Base-by-base conservation (phyloP, 2,888 invertebrate species). In the Pherbina coryleti region DNA sequence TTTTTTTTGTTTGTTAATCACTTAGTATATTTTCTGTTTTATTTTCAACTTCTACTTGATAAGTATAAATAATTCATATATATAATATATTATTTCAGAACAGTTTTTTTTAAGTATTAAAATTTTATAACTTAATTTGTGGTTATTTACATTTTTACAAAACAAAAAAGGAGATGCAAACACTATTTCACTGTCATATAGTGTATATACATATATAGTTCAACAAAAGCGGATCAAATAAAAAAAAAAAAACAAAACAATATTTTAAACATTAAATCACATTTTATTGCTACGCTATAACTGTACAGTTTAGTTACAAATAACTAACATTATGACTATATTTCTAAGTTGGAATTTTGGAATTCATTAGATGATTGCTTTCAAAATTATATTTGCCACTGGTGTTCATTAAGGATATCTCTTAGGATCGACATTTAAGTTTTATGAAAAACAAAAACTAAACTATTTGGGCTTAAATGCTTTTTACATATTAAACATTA, bases 21-120 rank as follows among this genome's bases (percentile, higher is more conserved):
- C 22, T 19, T 25, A 60, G 28, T 28, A 11, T 9, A 28, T 11
- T 25, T 53, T 34, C 62, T 75, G 69, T 72, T 22, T 19, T 74
- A 57, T 51, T 77, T 76, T 49, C 62, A 72, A 76, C 25, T 22
- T 71, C 49, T 74, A 60, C 75, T 64, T 70, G 67, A 70, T 49
- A 71, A 69, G 69, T 69, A 76, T 79, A 69, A 79, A 78, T 79
- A 78, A 79, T 78, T 78, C 75, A 60, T 67, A 60, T 67, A 64
- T 55, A 34, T n/a, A 7, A 25, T 28, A 34, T 69, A 69, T 70
- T 72, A 78, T 70, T 69, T 70, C 53, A 80, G 77, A 81, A 81
- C 80, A 80, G 80, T 64, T 79, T 51, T 64, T 37, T n/a, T 2
- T 49, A 69, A 28, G 25, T 49, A 28, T 51, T 77, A 79, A 82